phyloP scores from a whole-genome alignment of 2,113 vertebrate genomes.

The Geothlypis trichas region DNA sequence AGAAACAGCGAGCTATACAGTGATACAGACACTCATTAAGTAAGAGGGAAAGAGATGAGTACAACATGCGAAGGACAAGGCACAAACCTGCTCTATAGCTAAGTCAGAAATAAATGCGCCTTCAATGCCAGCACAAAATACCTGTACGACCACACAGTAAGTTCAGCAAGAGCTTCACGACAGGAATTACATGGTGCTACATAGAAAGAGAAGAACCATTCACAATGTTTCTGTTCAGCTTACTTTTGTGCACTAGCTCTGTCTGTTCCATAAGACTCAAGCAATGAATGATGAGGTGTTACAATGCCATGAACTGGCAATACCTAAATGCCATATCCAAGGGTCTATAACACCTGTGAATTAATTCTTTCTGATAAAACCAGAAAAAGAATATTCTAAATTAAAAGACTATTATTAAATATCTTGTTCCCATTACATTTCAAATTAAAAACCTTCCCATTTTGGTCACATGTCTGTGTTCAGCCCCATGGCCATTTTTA shows the following conservation, averaged over 20 bases:
- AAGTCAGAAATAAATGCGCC: background rate
- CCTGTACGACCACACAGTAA: background rate
- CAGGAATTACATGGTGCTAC: background rate
- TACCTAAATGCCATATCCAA: background rate
- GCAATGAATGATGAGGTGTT: background rate
- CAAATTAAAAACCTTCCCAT: background rate
- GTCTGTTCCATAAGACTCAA: background rate
- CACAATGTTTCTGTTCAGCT: background rate
- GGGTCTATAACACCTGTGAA: background rate
- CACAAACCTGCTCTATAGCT: background rate
- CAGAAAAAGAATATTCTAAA: background rate
- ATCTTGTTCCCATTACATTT: background rate
- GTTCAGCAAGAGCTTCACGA: background rate
- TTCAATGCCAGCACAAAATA: background rate
- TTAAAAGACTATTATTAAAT: background rate
- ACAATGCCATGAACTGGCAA: background rate
- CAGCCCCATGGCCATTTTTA: background rate
- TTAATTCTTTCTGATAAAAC: background rate
- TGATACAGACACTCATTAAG: background rate
- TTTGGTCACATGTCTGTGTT: background rate
- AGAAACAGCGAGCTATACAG: background rate
- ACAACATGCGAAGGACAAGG: background rate
- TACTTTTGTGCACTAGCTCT: background rate
- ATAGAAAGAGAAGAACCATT: background rate
- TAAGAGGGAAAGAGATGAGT: background rate